Conservation (phyloP, 2,888 invertebrate species). For the Podabrus alpinus region DNA sequence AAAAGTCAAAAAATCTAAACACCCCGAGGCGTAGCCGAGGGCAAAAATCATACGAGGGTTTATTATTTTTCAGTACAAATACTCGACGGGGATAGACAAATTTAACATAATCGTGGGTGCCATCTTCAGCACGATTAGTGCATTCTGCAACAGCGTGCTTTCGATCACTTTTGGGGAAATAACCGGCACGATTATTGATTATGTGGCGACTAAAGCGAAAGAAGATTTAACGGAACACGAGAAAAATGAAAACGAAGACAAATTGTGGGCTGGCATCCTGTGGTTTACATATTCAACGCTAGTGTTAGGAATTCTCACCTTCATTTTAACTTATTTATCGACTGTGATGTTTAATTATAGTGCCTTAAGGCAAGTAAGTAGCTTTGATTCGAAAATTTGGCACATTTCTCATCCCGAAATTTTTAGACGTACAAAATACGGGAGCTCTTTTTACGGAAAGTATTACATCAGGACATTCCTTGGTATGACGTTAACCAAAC, state of each 20-base stretch:
- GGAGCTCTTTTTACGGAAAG: conserved; percentile 66
- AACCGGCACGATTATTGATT: conserved; percentile 63
- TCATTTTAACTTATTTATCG: conserved; percentile 67
- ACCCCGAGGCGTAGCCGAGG: too few relatives aligned
- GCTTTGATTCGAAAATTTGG: neutral
- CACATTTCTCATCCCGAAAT: neutral
- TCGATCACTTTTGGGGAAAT: conserved; percentile 70
- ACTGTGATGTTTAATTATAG: conserved; percentile 71
- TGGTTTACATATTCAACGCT: conserved; percentile 66
- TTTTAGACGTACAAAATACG: conserved; percentile 66
- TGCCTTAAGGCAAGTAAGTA: conserved; percentile 68
- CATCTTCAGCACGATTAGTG: conserved; percentile 62
- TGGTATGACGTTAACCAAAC: conserved; percentile 76
- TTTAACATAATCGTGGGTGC: conserved; percentile 62
- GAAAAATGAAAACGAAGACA: neutral
- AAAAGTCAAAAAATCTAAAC: too few relatives aligned
- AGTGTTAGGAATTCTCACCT: conserved; percentile 63
- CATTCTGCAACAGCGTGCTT: conserved; percentile 68
- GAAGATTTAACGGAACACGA: neutral
- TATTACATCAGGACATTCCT: conserved; percentile 73
- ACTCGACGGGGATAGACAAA: conserved; percentile 64
- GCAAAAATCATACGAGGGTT: neutral
- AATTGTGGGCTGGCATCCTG: conserved; percentile 4
- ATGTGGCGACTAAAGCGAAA: conserved; percentile 27
- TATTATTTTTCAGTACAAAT: conserved; percentile 65